Percentiles rank a stretch among this genome's conserved stretches.
These are phyloP conservation scores for Thripadectes ignobilis DNA, from an alignment of 2,797 vertebrate genomes.

Conservation along the genomic window DNA sequence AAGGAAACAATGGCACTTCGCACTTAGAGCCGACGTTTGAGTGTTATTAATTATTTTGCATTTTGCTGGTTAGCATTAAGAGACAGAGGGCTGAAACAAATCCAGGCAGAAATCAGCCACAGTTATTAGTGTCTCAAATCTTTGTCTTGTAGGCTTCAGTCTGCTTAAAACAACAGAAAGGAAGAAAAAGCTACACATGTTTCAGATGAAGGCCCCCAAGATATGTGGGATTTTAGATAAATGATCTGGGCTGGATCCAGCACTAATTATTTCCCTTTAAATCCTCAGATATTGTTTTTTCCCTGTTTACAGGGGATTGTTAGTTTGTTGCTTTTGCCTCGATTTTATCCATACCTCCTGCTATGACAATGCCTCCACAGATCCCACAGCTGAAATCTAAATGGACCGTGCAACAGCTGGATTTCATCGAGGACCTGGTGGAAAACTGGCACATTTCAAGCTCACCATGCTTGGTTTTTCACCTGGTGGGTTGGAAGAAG, in stretches of 20 bases:
- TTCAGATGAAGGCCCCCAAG: constrained; percentile 21
- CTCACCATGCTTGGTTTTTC: neutral
- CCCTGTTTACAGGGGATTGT: neutral
- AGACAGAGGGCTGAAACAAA: constrained; percentile 43
- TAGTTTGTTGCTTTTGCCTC: neutral
- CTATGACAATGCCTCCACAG: neutral
- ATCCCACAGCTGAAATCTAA: neutral
- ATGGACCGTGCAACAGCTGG: neutral
- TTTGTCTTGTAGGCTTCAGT: constrained; percentile 37
- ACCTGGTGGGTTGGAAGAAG: neutral
- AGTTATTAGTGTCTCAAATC: constrained; percentile 46
- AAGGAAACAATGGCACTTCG: constrained; percentile 14
- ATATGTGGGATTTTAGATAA: constrained; percentile 13
- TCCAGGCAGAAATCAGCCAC: constrained; percentile 52
- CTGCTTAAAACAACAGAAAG: constrained; percentile 36
- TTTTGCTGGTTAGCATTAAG: constrained; percentile 25
- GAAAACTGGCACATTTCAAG: neutral
- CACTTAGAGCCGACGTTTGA: neutral
- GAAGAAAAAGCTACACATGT: neutral
- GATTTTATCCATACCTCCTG: neutral
- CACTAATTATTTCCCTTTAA: constrained; percentile 25
- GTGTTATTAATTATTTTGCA: constrained; percentile 42
- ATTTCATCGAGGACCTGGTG: neutral
- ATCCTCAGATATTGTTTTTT: neutral
- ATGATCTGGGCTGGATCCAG: neutral